A percentile compares a stretch with the other conserved stretches of the same genome.
Conservation (phyloP, 1,140 invertebrate genomes). For the Thereuonema tuberculata region DNA sequence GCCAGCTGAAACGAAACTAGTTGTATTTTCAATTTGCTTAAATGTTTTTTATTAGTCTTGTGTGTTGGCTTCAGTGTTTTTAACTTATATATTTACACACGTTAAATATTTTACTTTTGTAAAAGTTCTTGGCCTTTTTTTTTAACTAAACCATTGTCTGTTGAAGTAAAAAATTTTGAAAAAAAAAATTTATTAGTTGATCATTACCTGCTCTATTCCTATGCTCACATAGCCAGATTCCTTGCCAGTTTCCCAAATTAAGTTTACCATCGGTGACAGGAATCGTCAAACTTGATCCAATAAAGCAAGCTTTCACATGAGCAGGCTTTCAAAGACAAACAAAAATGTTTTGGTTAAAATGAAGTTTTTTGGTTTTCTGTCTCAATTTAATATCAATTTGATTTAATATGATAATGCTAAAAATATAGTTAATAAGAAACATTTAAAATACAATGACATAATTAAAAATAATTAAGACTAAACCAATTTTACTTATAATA, state of each 20-base stretch:
- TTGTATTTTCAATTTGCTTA: no score
- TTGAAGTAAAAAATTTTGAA: no score
- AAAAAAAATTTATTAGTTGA: neutral
- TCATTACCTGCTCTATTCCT: slow-evolving; percentile 56
- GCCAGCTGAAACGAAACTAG: no score
- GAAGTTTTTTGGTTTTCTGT: slow-evolving; percentile 9
- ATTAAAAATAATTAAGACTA: no score
- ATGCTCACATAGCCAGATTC: slow-evolving; percentile 95
- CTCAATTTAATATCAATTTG: neutral
- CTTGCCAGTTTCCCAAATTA: slow-evolving; percentile 92
- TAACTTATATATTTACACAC: neutral
- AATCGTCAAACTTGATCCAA: slow-evolving; percentile 87
- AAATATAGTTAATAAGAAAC: slow-evolving; percentile 6
- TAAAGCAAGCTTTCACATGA: slow-evolving; percentile 90
- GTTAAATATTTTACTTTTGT: no score
- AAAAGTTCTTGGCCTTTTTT: no score
- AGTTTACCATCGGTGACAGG: slow-evolving; percentile 90
- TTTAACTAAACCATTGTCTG: no score
- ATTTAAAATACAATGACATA: slow-evolving; percentile 9
- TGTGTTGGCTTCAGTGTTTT: no score
- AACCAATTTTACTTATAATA: no score
- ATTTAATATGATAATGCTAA: no score
- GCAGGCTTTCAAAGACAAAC: slow-evolving; percentile 57
- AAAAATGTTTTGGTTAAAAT: no score
- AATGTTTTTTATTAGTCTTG: no score